These are phyloP conservation scores for Silvanus unidentatus DNA, from an alignment of 2,888 invertebrate genomes.

Conservation along the genomic window DNA sequence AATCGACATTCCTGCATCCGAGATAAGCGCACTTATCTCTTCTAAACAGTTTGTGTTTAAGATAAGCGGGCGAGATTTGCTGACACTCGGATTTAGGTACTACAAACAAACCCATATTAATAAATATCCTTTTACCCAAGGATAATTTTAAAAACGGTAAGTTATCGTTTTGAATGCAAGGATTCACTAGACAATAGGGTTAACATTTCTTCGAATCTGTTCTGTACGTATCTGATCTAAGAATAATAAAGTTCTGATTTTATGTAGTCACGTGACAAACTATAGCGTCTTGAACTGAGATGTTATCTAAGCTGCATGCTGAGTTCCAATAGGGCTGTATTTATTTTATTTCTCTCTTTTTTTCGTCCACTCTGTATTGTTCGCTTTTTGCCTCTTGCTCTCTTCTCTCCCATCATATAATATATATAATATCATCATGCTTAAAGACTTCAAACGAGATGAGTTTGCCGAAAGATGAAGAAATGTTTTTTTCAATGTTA, in stretches of 20 bases:
- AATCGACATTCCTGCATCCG: too few relatives aligned
- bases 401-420: background rate
- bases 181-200: slow-evolving; percentile 4
- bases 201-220: slow-evolving; percentile 7
- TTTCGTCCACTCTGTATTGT: background rate
- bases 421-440: slow-evolving; percentile 3
- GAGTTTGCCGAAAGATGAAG: slow-evolving; percentile 13
- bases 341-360: slow-evolving; percentile 13
- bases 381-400: background rate
- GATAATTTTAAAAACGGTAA: too few relatives aligned
- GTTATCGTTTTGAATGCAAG: background rate
- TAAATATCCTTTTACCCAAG: too few relatives aligned
- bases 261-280: slow-evolving; percentile 19
- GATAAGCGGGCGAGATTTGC: too few relatives aligned
- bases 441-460: slow-evolving; percentile 11
- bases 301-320: slow-evolving; percentile 17
- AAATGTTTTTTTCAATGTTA: too few relatives aligned
- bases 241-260: slow-evolving; percentile 19
- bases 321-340: slow-evolving; percentile 16
- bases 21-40: too few relatives aligned
- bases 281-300: slow-evolving; percentile 13
- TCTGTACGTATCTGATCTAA: slow-evolving; percentile 10
- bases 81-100: too few relatives aligned
- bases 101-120: too few relatives aligned
- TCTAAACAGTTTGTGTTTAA: too few relatives aligned